A percentile compares a stretch with the other conserved stretches of the same genome.
Conservation (phyloP, 2,888 invertebrate genomes). For the Catocala fraxini region DNA sequence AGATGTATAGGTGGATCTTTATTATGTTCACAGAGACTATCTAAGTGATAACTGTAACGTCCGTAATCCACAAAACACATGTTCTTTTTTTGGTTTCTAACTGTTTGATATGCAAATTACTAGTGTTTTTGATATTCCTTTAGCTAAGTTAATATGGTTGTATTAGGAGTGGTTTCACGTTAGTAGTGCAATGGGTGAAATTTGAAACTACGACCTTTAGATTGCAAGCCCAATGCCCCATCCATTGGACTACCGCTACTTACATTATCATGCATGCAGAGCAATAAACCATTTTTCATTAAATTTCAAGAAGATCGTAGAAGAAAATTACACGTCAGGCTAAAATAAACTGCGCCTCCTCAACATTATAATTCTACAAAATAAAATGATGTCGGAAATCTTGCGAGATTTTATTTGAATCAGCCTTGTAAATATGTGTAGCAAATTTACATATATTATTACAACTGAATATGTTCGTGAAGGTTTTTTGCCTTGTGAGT, state of each 20-base stretch:
- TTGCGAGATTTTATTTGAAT: conserved; percentile 20
- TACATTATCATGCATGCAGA: background rate
- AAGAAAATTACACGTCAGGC: conserved; percentile 34
- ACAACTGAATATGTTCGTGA: background rate
- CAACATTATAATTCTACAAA: conserved; percentile 39
- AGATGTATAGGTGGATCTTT: no score
- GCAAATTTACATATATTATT: conserved; percentile 11
- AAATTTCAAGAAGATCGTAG: conserved; percentile 22
- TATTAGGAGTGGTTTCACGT: no score
- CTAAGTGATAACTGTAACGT: no score
- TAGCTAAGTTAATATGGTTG: no score
- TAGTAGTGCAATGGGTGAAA: no score
- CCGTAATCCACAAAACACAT: no score
- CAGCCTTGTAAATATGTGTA: conserved; percentile 5
- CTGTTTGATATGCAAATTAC: no score
- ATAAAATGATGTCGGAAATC: conserved; percentile 38
- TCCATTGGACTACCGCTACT: background rate
- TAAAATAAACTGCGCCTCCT: conserved; percentile 36
- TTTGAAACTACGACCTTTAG: no score
- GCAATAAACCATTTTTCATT: conserved; percentile 24
- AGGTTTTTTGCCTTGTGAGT: background rate
- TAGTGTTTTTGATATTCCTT: no score
- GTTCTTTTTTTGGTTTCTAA: no score
- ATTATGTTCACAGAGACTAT: no score
- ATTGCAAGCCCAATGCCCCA: no score